Evolutionary conservation across 2,113 vertebrate genomes (phyloP), one percentile per base, ranked within the genome.

Genomic region (Pseudorhombus dupliciocellatus): DNA sequence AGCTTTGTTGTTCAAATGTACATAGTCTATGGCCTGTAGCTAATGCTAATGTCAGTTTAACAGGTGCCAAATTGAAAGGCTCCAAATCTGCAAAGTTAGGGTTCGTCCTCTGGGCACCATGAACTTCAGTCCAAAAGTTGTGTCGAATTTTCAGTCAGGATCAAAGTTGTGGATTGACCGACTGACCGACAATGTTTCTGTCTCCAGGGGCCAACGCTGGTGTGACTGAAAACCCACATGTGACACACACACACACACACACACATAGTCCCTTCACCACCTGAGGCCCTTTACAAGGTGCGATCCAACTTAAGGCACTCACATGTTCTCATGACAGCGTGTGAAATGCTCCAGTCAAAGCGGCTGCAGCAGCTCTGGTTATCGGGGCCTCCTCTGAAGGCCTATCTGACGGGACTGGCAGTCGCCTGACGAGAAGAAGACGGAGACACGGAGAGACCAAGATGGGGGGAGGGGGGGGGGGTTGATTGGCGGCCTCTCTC

Each of bases 271-370:
- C 60, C 51, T 73, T 79, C 69, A 40, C 42, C 80, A 69, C 68
- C 67, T 9, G 24, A 57, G 71, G 76, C 80, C 55, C 72, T 73
- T 73, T 30, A 67, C 67, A 24, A 66, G 83, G 80, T 80, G 87
- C 67, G 84, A 89, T 68, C 62, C 68, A 80, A 80, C 79, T 86
- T 75, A 73, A 84, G 83, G 61, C 80, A 58, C 75, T 78, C 42
- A 34, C 71, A 56, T 68, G 66, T 46, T 55, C 77, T 74, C 66
- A 79, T 89, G 80, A 79, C 86, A 87, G 84, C 50, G 66, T 89
- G 90, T 86, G 85, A 90, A 89, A 86, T 63, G 73, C 84, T 83
- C 84, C 84, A 76, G 82, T 79, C 77, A 63, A 57, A 82, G 82
- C 67, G 75, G 78, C 75, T 71, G 71, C 60, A 10, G 83, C 48